A percentile compares a stretch with the other conserved stretches of the same genome.
Conservation (phyloP, 2,113 vertebrate genomes). For the Lasiurus borealis region DNA sequence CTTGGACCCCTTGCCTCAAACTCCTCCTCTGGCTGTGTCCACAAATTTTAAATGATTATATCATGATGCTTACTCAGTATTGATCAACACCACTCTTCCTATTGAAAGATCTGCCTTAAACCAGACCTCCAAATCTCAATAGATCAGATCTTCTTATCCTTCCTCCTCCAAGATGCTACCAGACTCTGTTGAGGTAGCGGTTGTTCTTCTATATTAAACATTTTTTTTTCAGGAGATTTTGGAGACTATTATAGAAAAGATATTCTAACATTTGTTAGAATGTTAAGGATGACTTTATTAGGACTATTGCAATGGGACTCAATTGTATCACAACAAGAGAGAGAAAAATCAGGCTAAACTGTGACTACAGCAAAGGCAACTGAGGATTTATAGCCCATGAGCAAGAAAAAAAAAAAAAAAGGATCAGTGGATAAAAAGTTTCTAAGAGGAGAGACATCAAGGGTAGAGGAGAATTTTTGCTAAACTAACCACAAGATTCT, state of each 20-base stretch:
- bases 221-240: neutral
- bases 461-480: neutral
- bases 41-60: neutral
- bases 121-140: neutral
- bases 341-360: neutral
- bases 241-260: neutral
- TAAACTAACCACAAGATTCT: neutral
- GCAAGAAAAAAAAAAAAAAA: neutral
- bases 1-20: neutral
- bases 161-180: neutral
- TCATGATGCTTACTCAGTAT: neutral
- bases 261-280: neutral
- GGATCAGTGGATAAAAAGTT: neutral
- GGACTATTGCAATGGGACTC: neutral
- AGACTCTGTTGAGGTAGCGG: neutral
- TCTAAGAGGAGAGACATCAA: neutral
- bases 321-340: neutral
- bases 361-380: neutral
- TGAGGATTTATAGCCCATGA: neutral
- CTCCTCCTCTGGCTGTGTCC: neutral
- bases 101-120: neutral
- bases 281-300: neutral
- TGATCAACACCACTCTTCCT: neutral
- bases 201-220: neutral
- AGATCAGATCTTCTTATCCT: neutral